Conservation (phyloP, 53 echinoderm and acorn worm species). For the Paelopatides confundens region DNA sequence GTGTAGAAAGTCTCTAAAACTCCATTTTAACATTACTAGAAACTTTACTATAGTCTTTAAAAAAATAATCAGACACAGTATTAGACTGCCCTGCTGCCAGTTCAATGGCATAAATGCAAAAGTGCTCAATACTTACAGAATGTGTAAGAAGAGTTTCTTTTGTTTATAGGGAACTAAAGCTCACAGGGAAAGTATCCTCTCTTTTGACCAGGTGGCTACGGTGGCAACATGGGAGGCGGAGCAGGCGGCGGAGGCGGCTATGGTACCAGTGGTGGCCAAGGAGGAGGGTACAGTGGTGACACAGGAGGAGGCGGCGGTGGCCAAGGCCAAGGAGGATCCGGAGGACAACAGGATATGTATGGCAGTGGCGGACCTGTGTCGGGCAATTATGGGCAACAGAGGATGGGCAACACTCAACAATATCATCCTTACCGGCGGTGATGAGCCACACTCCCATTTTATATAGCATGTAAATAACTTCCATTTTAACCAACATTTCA, state of each 20-base stretch:
- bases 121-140: no score
- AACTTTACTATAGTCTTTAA: no score
- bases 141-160: background rate
- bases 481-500: background rate
- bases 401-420: conserved; percentile 26
- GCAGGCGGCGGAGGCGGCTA: no score
- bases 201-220: conserved; percentile 23
- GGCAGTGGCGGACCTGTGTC: conserved; percentile 35
- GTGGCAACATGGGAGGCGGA: conserved; percentile 34
- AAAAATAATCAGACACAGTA: no score
- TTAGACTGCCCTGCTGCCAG: no score
- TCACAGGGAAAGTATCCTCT: conserved; percentile 1
- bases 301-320: background rate
- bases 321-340: background rate
- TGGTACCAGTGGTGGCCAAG: background rate
- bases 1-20: no score
- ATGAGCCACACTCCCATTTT: background rate
- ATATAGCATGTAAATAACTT: background rate
- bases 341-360: conserved; percentile 30
- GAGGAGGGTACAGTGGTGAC: background rate
- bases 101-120: no score
- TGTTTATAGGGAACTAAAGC: background rate
- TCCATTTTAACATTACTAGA: no score
- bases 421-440: conserved; percentile 30
- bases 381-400: conserved; percentile 29